Percentiles rank a stretch among this genome's conserved stretches.
Evolutionary conservation across 2,113 vertebrate species (phyloP).

Genomic region (Prunella himalayana): DNA sequence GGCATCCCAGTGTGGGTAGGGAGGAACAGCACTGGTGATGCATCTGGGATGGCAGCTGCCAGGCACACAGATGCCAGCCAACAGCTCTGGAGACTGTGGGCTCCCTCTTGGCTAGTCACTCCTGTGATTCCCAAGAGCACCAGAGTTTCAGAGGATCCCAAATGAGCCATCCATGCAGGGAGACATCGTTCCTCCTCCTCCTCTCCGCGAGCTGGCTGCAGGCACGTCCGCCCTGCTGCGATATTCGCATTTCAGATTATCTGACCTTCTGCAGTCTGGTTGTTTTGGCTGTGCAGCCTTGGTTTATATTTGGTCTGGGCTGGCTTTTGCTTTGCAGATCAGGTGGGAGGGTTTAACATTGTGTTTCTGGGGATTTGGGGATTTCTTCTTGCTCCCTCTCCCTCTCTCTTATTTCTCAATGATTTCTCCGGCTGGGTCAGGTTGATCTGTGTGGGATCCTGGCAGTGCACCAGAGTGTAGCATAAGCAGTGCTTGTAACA

Average conservation of each 20-base stretch:
- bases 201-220: neutral
- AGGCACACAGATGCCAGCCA: neutral
- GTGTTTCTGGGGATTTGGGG: constrained; percentile 46
- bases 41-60: neutral
- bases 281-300: constrained; percentile 66
- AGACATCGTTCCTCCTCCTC: neutral
- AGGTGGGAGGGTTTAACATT: constrained; percentile 59
- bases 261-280: constrained; percentile 60
- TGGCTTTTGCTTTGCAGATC: constrained; percentile 57
- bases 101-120: neutral
- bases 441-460: constrained; percentile 58
- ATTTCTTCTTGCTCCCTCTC: constrained; percentile 22
- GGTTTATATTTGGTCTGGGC: constrained; percentile 66
- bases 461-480: constrained; percentile 36
- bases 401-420: constrained; percentile 42
- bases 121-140: neutral
- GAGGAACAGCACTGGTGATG: neutral
- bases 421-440: constrained; percentile 49
- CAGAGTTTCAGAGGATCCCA: neutral
- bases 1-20: neutral
- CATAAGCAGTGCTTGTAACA: constrained; percentile 32
- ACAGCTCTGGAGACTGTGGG: neutral
- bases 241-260: constrained; percentile 40
- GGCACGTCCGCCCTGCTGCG: neutral
- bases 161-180: neutral